phyloP scores from a whole-genome alignment of 1,140 invertebrate species.

The Himalopsyche phryganea region DNA sequence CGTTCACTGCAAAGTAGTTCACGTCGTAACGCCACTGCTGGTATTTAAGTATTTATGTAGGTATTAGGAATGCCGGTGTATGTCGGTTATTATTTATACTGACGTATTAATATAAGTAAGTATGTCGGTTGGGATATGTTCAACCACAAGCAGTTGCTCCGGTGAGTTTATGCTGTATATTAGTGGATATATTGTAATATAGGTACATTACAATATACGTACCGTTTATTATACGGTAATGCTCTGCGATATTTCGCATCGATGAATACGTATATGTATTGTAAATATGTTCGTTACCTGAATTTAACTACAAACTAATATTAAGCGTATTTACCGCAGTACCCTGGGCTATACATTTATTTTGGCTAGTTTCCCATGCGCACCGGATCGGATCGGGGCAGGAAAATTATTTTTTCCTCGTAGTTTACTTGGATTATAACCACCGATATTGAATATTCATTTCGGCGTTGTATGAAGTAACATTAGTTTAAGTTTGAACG shows the following conservation, averaged over 20 bases:
- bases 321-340: conserved; percentile 10
- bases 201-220: conserved; percentile 2
- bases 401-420: too few species aligned
- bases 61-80: conserved; percentile 8
- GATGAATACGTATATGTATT: too few species aligned
- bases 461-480: too few species aligned
- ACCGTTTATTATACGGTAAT: too few species aligned
- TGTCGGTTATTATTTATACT: conserved; percentile 6
- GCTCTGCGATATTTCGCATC: too few species aligned
- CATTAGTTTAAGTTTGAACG: too few species aligned
- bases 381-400: neutral
- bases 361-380: neutral
- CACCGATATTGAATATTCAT: too few species aligned
- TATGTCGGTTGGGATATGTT: conserved; percentile 6
- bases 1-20: too few species aligned
- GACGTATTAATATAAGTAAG: conserved; percentile 5
- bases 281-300: conserved; percentile 19
- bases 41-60: neutral
- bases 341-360: conserved; percentile 1
- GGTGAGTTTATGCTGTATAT: conserved; percentile 13
- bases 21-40: neutral
- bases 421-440: too few species aligned
- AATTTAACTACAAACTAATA: conserved; percentile 30
- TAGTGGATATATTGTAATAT: conserved; percentile 3
- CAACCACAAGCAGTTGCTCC: conserved; percentile 3